Evolutionary conservation across 2,797 vertebrate genomes (phyloP).

Genomic region (Bradypus variegatus): DNA sequence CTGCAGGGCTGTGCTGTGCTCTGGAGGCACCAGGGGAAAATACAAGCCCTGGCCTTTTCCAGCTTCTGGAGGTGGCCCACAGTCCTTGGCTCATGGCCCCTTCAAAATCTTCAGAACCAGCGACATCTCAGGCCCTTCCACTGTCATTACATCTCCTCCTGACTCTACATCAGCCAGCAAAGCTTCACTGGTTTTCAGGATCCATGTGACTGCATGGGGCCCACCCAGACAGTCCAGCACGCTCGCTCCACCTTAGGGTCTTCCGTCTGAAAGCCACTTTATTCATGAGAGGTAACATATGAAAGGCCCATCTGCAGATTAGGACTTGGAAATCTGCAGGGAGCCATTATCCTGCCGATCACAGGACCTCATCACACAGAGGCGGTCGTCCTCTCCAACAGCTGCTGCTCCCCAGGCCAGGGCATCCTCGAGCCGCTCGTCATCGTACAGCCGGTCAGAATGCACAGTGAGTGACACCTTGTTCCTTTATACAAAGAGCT

Average conservation of each 20-base stretch:
- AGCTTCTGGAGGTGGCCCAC: not conserved
- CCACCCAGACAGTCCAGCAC: not conserved
- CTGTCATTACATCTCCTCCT: not conserved
- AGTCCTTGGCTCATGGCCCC: rapidly evolving
- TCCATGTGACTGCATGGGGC: rapidly evolving
- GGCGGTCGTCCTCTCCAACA: too few species aligned
- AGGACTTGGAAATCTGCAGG: rapidly evolving
- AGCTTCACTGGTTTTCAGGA: rapidly evolving
- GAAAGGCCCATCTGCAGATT: not conserved
- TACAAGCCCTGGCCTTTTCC: not conserved
- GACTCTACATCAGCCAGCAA: not conserved
- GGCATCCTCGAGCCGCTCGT: rapidly evolving
- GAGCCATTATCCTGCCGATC: rapidly evolving
- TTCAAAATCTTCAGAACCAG: not conserved
- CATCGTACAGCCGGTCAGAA: rapidly evolving
- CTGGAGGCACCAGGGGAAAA: not conserved
- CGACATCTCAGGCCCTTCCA: rapidly evolving
- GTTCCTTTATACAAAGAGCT: not conserved
- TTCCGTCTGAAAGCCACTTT: not conserved
- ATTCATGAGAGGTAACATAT: too few species aligned
- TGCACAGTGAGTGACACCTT: rapidly evolving
- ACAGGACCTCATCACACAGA: rapidly evolving
- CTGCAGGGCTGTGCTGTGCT: rapidly evolving
- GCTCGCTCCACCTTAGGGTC: not conserved
- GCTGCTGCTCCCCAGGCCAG: rapidly evolving